phyloP scores from a whole-genome alignment of 2,113 vertebrate species.

The Menura novaehollandiae region DNA sequence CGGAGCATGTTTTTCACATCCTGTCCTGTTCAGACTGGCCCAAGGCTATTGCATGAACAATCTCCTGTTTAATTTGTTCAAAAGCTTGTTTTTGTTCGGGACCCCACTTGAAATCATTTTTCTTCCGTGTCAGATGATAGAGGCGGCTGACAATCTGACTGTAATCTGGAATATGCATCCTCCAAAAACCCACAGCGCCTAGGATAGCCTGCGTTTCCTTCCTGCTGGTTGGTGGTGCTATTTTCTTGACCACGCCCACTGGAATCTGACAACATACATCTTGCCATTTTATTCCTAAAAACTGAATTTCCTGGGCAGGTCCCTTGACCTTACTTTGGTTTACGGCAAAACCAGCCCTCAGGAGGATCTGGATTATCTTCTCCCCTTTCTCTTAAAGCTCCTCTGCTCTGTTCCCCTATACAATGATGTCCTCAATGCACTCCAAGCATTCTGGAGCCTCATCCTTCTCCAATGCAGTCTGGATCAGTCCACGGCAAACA shows the following conservation, averaged over 20 bases:
- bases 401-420: too few species aligned
- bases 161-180: not conserved
- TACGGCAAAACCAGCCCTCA: not conserved
- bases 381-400: not conserved
- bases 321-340: not conserved
- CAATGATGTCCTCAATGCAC: not conserved
- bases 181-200: not conserved
- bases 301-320: not conserved
- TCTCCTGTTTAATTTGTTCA: not conserved
- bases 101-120: not conserved
- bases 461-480: not conserved
- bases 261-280: not conserved
- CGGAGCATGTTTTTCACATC: not conserved
- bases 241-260: not conserved
- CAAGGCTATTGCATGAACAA: not conserved
- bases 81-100: not conserved
- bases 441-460: not conserved
- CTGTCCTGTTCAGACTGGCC: not conserved
- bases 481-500: not conserved
- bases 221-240: not conserved
- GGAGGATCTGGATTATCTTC: not conserved
- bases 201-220: not conserved
- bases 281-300: not conserved
- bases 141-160: not conserved
- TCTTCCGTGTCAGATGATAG: not conserved